A percentile compares a stretch with the other conserved stretches of the same genome.
Conservation (phyloP, 2,888 invertebrate genomes). For the Scaptodrosophila latifasciaeformis region DNA sequence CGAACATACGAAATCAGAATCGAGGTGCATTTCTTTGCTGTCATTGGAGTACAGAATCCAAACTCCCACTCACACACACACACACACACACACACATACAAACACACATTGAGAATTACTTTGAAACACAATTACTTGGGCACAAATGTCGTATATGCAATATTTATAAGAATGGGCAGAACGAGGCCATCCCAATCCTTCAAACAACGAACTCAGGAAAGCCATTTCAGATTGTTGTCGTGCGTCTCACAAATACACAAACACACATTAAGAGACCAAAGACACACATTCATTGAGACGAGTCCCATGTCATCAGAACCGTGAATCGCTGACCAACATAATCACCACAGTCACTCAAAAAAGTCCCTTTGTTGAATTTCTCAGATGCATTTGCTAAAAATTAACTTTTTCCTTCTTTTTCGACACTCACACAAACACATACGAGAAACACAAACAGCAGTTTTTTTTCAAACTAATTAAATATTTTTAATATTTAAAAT, state of each 20-base stretch:
- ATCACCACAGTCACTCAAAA: slow-evolving; percentile 4
- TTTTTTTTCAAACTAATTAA: neutral
- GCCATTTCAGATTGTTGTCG: too few species aligned
- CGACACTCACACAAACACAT: slow-evolving; percentile 1
- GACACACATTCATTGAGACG: slow-evolving; percentile 38
- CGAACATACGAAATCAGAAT: slow-evolving; percentile 58
- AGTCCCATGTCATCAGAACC: too few species aligned
- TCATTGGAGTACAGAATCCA: too few species aligned
- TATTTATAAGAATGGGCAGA: slow-evolving; percentile 32
- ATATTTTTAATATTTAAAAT: neutral
- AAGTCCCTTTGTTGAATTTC: slow-evolving; percentile 41
- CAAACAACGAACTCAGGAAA: slow-evolving; percentile 7
- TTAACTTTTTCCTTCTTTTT: neutral
- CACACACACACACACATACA: too few species aligned
- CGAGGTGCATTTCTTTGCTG: slow-evolving; percentile 58
- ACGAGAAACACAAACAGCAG: slow-evolving; percentile 6
- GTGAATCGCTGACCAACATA: too few species aligned
- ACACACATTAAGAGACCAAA: slow-evolving; percentile 7
- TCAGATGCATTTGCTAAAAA: slow-evolving; percentile 53
- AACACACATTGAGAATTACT: neutral
- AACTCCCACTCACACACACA: too few species aligned
- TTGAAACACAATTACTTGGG: neutral
- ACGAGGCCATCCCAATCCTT: slow-evolving; percentile 9
- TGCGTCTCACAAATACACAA: slow-evolving; percentile 9
- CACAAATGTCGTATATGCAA: slow-evolving; percentile 60